Conservation (phyloP, 2,888 invertebrate species). For the Amiota mariae region DNA sequence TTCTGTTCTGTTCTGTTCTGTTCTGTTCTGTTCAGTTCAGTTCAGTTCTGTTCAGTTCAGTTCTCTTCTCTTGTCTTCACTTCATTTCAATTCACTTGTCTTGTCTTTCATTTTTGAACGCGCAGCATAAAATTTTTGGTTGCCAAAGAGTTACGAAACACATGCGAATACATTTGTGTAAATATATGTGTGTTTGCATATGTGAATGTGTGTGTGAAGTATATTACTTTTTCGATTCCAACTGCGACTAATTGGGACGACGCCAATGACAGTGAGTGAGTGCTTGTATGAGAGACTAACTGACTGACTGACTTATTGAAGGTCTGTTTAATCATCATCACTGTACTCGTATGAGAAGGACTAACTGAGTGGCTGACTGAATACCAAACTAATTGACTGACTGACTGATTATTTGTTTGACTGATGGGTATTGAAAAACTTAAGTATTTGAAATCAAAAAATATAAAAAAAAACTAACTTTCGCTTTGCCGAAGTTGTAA, state of each 20-base stretch:
- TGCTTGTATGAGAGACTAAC: conserved; percentile 25
- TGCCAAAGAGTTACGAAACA: neutral
- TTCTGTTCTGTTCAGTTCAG: neutral
- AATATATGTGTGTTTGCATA: neutral
- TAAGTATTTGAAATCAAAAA: too few species aligned
- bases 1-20: neutral
- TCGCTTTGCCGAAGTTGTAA: too few species aligned
- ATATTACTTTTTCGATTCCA: neutral
- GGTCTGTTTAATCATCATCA: too few species aligned
- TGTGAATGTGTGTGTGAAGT: neutral
- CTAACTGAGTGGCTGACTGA: too few species aligned
- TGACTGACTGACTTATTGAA: conserved; percentile 22
- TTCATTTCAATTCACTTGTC: neutral
- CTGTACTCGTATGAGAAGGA: too few species aligned
- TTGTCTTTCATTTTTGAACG: neutral
- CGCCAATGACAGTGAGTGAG: neutral
- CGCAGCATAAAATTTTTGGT: neutral
- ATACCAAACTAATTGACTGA: neutral
- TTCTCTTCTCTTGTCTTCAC: neutral
- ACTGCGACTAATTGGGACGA: neutral
- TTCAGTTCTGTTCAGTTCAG: neutral
- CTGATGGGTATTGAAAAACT: too few species aligned
- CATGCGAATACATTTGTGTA: neutral
- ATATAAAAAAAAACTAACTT: too few species aligned
- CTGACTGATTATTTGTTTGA: too few species aligned